Percentiles rank a stretch among this genome's conserved stretches.
Conservation (phyloP, 2,113 vertebrate species). For the Vireo altiloquus region DNA sequence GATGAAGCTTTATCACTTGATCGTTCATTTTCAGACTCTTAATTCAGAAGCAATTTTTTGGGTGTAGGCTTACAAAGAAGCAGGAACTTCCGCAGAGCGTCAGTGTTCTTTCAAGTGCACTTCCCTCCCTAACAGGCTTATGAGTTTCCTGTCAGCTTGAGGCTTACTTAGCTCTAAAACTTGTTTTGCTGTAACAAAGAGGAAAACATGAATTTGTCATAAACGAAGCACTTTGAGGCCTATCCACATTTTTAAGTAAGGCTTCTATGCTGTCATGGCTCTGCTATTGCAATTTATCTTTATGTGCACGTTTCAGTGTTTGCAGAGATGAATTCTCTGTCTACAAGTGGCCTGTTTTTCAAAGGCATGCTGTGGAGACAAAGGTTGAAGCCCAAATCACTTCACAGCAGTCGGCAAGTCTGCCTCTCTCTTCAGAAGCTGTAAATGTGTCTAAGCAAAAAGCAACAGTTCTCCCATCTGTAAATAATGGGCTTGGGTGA, state of each 20-base stretch:
- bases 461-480: neutral
- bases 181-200: neutral
- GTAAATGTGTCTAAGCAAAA: slow-evolving; percentile 29
- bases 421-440: slow-evolving; percentile 2
- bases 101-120: neutral
- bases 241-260: neutral
- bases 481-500: neutral
- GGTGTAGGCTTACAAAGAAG: neutral
- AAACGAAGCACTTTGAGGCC: neutral
- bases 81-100: neutral
- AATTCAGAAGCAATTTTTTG: neutral
- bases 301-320: neutral
- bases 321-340: neutral
- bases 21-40: neutral
- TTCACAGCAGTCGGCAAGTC: slow-evolving; percentile 30
- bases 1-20: neutral
- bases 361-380: slow-evolving; percentile 18
- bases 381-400: slow-evolving; percentile 43
- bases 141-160: neutral
- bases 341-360: slow-evolving; percentile 1
- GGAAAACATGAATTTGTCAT: neutral
- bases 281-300: neutral
- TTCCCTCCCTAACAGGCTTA: neutral
- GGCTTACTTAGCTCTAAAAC: neutral
- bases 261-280: neutral